Base-by-base conservation (phyloP, 2,113 vertebrate species). In the Ophiodon elongatus region DNA sequence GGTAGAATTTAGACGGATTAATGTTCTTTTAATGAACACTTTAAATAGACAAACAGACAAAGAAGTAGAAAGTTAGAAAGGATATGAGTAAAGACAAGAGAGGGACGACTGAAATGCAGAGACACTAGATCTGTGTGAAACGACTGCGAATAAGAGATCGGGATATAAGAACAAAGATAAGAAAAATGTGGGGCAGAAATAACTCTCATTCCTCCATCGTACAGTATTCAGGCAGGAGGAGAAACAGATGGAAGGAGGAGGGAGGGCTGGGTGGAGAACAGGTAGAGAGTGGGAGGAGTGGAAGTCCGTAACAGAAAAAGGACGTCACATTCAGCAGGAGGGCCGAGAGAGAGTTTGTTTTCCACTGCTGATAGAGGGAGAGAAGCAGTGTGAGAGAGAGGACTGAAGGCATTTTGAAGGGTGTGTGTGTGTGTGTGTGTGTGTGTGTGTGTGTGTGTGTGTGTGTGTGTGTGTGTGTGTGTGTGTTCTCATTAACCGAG, bases 221-320 rank as follows among this genome's bases (percentile, higher is more conserved):
- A 73, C 47, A 21, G 73, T 59, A 17, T 68, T 23, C 72, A 73
- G 67, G 50, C 41, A 50, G 60, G 8, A 67, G 85, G 70, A 70
- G 81, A 52, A 63, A 10, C 15, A 29, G 56, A 21, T 1, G 45
- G 70, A 10, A 29, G 80, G 73, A 60, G 86, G 82, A 73, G 60
- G 69, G 43, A 74, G 60, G 52, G 23, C 52, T 23, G n/a, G 35
- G 52, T 56, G 84, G 86, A 57, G 70, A 67, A 78, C 76, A 89
- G 90, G 82, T 84, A 85, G 50, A 45, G 72, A 72, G 88, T 57
- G 84, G 87, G 90, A 85, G 88, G 89, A 88, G 88, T 81, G n/a
- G 52, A 5, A 85, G 47, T 54, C 25, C 45, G 50, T 21, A 21
- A 33, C 5, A 69, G 15, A 63, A 19, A 81, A 31, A 41, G 66